A percentile compares a stretch with the other conserved stretches of the same genome.
Evolutionary conservation across 2,888 invertebrate genomes (phyloP).

Genomic region (Crossocerus cetratus): DNA sequence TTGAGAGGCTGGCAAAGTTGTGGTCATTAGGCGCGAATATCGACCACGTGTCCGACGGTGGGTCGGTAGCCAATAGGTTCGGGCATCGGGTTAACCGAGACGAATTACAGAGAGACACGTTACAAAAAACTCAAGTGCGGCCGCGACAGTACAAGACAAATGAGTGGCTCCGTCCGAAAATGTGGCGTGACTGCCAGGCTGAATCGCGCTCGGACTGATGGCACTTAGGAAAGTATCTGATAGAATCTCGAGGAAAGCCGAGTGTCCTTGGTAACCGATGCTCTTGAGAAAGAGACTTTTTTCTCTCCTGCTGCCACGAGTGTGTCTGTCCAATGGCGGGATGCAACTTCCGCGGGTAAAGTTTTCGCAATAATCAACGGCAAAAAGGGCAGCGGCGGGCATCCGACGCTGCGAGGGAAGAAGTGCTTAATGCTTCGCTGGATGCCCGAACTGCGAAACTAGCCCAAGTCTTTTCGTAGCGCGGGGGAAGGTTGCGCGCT

Average conservation of each 20-base stretch:
- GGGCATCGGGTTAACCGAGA: conserved; percentile 1
- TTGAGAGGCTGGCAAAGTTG: background rate
- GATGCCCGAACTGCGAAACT: no score
- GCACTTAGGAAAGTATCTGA: background rate
- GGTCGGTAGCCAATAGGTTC: background rate
- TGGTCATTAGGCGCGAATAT: background rate
- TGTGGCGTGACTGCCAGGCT: background rate
- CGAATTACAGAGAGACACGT: background rate
- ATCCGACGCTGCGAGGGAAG: conserved; percentile 50
- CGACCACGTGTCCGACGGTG: background rate
- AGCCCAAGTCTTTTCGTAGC: background rate
- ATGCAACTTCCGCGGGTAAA: conserved; percentile 22
- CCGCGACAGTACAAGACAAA: conserved; percentile 13
- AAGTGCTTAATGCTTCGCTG: conserved; percentile 44
- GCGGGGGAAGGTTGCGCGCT: background rate
- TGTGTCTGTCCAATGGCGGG: no score
- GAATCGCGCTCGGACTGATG: background rate
- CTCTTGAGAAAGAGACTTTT: no score
- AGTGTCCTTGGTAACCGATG: no score
- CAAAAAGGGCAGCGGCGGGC: conserved; percentile 45
- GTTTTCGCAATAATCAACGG: conserved; percentile 51
- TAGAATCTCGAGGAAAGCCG: no score
- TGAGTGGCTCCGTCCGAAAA: background rate
- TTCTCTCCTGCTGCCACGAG: no score
- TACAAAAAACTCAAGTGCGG: background rate